Evolutionary conservation across 2,797 vertebrate genomes (phyloP).

Genomic region (Acipenser transmontanus): DNA sequence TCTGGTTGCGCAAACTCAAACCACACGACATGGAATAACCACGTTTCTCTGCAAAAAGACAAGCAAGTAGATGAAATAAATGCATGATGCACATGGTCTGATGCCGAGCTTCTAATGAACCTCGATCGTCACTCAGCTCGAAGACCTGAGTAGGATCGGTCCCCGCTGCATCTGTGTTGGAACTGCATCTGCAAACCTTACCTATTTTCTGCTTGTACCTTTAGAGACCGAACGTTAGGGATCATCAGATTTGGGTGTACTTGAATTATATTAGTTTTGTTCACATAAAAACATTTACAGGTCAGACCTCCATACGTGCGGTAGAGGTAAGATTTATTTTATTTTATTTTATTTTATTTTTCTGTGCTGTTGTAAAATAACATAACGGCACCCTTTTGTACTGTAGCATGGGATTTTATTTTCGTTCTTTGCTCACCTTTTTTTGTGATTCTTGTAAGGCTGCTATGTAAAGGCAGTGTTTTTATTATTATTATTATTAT

Average conservation of each 20-base stretch:
- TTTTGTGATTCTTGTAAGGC: too few species aligned
- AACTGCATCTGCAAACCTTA: slow-evolving; percentile 22
- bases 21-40: slow-evolving; percentile 32
- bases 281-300: slow-evolving; percentile 33
- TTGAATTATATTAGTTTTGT: slow-evolving; percentile 40
- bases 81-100: slow-evolving; percentile 59
- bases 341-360: background rate
- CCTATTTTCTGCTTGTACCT: slow-evolving; percentile 18
- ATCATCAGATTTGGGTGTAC: slow-evolving; percentile 32
- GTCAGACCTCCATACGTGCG: slow-evolving; percentile 36
- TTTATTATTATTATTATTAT: too few species aligned
- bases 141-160: slow-evolving; percentile 54
- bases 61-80: slow-evolving; percentile 29
- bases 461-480: too few species aligned
- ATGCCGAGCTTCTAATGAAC: slow-evolving; percentile 47
- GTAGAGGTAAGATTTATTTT: slow-evolving; percentile 45
- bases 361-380: slow-evolving; percentile 2
- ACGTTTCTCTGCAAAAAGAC: slow-evolving; percentile 31
- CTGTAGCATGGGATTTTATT: too few species aligned
- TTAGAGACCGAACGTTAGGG: slow-evolving; percentile 31
- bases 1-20: slow-evolving; percentile 32
- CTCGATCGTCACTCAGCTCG: slow-evolving; percentile 45
- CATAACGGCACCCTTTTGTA: too few species aligned
- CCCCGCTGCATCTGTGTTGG: slow-evolving; percentile 31
- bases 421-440: too few species aligned